These are phyloP conservation scores for Drosophila macrospina DNA, from an alignment of 2,888 invertebrate genomes.

Conservation along the genomic window DNA sequence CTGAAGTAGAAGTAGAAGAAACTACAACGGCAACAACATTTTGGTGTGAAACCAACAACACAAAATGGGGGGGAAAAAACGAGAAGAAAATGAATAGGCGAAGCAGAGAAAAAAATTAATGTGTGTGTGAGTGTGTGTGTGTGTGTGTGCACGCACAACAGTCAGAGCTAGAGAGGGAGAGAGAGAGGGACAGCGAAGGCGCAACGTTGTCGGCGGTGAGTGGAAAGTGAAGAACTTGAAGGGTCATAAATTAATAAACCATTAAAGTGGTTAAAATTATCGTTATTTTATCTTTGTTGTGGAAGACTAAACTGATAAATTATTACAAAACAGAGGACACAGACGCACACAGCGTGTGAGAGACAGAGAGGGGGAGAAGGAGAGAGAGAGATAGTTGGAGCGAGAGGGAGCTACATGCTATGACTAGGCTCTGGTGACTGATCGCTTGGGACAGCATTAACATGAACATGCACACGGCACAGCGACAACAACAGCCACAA, in stretches of 20 bases:
- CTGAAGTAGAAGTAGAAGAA: background rate
- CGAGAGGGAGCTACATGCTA: slow-evolving; percentile 32
- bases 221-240: slow-evolving; percentile 83
- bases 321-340: slow-evolving; percentile 85
- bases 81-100: slow-evolving; percentile 22
- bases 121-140: slow-evolving; percentile 21
- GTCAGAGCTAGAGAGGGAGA: slow-evolving; percentile 4
- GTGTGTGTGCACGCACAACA: slow-evolving; percentile 21
- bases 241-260: slow-evolving; percentile 86
- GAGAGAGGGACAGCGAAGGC: background rate
- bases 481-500: slow-evolving; percentile 43
- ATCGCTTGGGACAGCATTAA: slow-evolving; percentile 80
- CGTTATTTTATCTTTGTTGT: slow-evolving; percentile 84
- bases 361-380: background rate
- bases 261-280: slow-evolving; percentile 86
- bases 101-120: slow-evolving; percentile 29
- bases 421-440: slow-evolving; percentile 66
- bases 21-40: slow-evolving; percentile 48
- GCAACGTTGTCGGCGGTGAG: slow-evolving; percentile 56
- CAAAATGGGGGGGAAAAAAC: slow-evolving; percentile 25
- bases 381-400: background rate
- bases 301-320: slow-evolving; percentile 85
- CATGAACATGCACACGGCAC: slow-evolving; percentile 73
- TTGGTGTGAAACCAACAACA: slow-evolving; percentile 80
- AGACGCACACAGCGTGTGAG: slow-evolving; percentile 7